phyloP scores from a whole-genome alignment of 2,113 vertebrate species.

The Gallinago media region DNA sequence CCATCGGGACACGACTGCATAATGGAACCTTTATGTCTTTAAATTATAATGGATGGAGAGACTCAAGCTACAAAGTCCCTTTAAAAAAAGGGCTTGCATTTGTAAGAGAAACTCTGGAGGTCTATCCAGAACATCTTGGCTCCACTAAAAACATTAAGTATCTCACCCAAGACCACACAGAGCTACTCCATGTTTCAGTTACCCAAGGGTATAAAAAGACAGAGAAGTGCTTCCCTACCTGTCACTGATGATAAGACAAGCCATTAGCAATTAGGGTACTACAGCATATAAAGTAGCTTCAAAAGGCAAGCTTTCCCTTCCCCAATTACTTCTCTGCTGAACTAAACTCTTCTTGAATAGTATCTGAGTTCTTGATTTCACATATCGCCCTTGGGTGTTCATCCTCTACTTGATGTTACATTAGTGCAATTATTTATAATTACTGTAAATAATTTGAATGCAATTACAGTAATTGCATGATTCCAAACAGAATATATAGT shows the following conservation, averaged over 20 bases:
- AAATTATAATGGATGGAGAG: neutral
- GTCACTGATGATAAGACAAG: neutral
- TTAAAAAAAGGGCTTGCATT: neutral
- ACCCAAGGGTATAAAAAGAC: neutral
- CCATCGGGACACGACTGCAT: neutral
- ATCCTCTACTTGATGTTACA: conserved; percentile 6
- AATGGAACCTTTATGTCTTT: neutral
- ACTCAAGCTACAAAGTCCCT: neutral
- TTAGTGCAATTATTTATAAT: conserved; percentile 53
- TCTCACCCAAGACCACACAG: neutral
- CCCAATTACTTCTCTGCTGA: neutral
- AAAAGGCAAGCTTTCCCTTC: neutral
- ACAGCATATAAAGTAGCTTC: neutral
- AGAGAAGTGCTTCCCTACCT: neutral
- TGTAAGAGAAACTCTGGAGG: neutral
- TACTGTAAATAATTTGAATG: conserved; percentile 56
- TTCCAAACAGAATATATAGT: neutral
- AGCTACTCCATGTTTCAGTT: neutral
- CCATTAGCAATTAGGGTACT: neutral
- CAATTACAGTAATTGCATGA: conserved; percentile 49
- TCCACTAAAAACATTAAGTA: neutral
- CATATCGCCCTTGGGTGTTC: neutral
- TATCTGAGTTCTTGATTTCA: neutral
- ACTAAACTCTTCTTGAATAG: neutral
- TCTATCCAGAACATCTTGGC: neutral